Base-by-base conservation (phyloP, 1,140 invertebrate genomes). In the Tetragnatha versicolor region DNA sequence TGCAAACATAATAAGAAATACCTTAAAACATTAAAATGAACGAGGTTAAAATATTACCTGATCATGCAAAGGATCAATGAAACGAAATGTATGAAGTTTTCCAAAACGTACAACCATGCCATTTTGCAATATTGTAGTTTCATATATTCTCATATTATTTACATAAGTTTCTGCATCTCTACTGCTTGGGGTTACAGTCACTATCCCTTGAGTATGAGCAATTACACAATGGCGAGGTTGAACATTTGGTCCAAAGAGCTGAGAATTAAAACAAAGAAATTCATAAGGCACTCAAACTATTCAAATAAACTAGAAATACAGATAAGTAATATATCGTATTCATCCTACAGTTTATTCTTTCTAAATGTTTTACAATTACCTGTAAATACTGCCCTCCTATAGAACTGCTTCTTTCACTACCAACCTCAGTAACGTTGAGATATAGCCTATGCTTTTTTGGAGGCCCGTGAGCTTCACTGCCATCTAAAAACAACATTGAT, bases 141-240 rank as follows among this genome's bases (percentile, higher is more conserved):
- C 95, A 83, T 92, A 91, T 83, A 97, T 94, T 80, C 95, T 89
- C 83, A 95, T 93, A 49, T 94, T 93, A 85, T 98, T 96, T 63
- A 98, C 94, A 84, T 94, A 97, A 7, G 94, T 96, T 83, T 97
- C 93, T 3, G 95, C 94, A 84, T 97, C 95, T 22, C 93, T 89
- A 83, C 93, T 94, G 83, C 94, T 91, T 29, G 96, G 95, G n/a
- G 95, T 98, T 2, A 97, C 90, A 0, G 94, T 96, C 53, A 97
- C 95, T 47, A 97, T 93, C 37, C 93, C 93, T 79, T 96, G 93
- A 17, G 92, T 93, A 82, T 94, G 90, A 51, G 95, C 93, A 68
- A 98, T 92, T 63, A 98, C 94, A 86, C 96, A 98, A 86, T 98
- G 97, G 37, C 94, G 88, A 0, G 95, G 92, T 88, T 94, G 93